phyloP scores from a whole-genome alignment of 2,888 invertebrate species.

The Drosophila ustulata region DNA sequence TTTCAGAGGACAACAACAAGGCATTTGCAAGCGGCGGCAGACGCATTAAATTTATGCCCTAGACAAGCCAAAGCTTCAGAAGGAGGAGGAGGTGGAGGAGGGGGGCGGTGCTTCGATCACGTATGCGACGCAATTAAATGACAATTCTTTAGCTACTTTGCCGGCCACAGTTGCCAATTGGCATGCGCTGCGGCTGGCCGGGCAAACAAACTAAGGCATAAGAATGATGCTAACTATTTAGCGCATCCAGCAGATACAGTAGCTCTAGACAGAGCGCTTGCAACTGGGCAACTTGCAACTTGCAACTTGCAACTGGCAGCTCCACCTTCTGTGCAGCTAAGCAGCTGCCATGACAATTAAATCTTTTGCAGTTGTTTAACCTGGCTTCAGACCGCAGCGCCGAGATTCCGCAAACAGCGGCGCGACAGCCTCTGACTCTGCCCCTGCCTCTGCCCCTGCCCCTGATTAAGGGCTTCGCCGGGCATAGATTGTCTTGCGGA shows the following conservation, averaged over 20 bases:
- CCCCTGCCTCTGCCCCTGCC: slow-evolving; percentile 28
- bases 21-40: slow-evolving; percentile 67
- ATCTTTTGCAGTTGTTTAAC: slow-evolving; percentile 76
- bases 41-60: slow-evolving; percentile 76
- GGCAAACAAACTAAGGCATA: slow-evolving; percentile 69
- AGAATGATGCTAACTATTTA: slow-evolving; percentile 81
- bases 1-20: slow-evolving; percentile 41
- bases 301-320: slow-evolving; percentile 20
- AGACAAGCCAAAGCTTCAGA: slow-evolving; percentile 32
- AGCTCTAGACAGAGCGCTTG: slow-evolving; percentile 22
- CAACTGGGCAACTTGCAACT: not conserved
- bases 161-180: slow-evolving; percentile 67
- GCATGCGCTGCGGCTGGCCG: slow-evolving; percentile 60
- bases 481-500: slow-evolving; percentile 56
- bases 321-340: slow-evolving; percentile 24
- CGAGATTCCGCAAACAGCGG: slow-evolving; percentile 61
- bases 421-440: slow-evolving; percentile 45
- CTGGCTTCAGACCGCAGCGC: slow-evolving; percentile 28
- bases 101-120: slow-evolving; percentile 81
- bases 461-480: slow-evolving; percentile 73
- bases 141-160: slow-evolving; percentile 81
- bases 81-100: not conserved
- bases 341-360: slow-evolving; percentile 70
- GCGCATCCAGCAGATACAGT: slow-evolving; percentile 78
- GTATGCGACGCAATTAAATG: slow-evolving; percentile 85